phyloP scores from a whole-genome alignment of 1,140 invertebrate genomes.

The Procambarus virginalis region DNA sequence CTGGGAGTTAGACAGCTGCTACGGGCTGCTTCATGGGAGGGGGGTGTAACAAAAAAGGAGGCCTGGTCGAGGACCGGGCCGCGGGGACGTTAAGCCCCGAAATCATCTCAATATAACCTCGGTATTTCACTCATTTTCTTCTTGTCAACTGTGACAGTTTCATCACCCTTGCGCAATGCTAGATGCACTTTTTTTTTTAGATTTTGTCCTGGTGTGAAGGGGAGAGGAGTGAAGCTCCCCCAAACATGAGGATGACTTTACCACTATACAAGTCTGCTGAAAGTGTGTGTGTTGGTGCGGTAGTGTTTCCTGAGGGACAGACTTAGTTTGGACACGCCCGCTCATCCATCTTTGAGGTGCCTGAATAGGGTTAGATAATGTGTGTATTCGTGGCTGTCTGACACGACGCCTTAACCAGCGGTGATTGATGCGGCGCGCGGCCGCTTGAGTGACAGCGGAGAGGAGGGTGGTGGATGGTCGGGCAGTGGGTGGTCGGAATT shows the following conservation, averaged over 20 bases:
- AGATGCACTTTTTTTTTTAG: neutral
- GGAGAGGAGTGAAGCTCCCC: too few relatives aligned
- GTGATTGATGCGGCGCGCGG: conserved; percentile 15
- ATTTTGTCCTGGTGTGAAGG: too few relatives aligned
- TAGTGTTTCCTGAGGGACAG: neutral
- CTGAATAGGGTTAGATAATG: conserved; percentile 35
- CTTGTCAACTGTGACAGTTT: too few relatives aligned
- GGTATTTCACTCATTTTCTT: too few relatives aligned
- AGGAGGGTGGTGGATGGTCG: neutral
- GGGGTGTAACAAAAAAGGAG: too few relatives aligned
- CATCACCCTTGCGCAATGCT: too few relatives aligned
- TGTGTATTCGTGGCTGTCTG: conserved; percentile 34
- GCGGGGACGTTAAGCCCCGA: too few relatives aligned
- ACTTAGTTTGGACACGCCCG: neutral
- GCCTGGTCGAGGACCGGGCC: too few relatives aligned
- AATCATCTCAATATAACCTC: too few relatives aligned
- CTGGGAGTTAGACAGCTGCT: too few relatives aligned
- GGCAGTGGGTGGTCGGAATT: neutral
- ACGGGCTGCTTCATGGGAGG: too few relatives aligned
- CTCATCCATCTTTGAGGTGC: conserved; percentile 32
- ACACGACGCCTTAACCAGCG: conserved; percentile 8
- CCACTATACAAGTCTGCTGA: neutral
- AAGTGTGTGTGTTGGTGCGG: neutral
- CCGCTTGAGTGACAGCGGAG: neutral
- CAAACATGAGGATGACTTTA: too few relatives aligned